These are phyloP conservation scores for Scomber japonicus DNA, from an alignment of 2,113 vertebrate genomes.

Conservation along the genomic window DNA sequence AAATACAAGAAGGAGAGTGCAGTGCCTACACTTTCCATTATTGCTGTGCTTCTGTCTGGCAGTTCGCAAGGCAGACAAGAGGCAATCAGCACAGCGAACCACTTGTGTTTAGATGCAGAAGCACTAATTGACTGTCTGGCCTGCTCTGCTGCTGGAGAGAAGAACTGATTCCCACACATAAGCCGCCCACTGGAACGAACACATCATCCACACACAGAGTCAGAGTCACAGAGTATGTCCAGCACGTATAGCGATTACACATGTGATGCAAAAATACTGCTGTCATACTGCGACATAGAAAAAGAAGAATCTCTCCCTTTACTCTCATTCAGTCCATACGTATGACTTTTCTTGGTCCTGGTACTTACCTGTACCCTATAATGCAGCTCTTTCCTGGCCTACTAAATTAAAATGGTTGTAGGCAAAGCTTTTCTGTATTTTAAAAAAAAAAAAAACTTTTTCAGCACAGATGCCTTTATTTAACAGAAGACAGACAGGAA, in stretches of 20 bases:
- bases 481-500: no score
- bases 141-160: constrained; percentile 53
- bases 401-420: not conserved
- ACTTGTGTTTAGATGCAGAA: constrained; percentile 68
- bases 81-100: constrained; percentile 65
- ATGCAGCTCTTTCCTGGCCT: not conserved
- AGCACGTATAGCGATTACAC: not conserved
- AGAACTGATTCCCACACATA: constrained; percentile 54
- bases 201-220: constrained; percentile 11
- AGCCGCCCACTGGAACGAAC: constrained; percentile 29
- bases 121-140: constrained; percentile 68
- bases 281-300: not conserved
- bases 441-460: no score
- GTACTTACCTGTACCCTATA: not conserved
- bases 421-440: not conserved
- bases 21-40: constrained; percentile 69
- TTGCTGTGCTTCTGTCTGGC: constrained; percentile 40
- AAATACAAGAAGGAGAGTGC: constrained; percentile 51
- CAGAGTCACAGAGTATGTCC: not conserved
- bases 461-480: no score
- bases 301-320: no score
- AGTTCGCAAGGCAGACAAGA: constrained; percentile 61
- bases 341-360: no score
- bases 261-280: not conserved
- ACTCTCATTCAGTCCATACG: no score